Evolutionary conservation across 30 jellyfish, hydroid and myxozoan genomes (phyloP), one percentile per base, ranked within the genome.

Genomic region (Hydractinia echinata): DNA sequence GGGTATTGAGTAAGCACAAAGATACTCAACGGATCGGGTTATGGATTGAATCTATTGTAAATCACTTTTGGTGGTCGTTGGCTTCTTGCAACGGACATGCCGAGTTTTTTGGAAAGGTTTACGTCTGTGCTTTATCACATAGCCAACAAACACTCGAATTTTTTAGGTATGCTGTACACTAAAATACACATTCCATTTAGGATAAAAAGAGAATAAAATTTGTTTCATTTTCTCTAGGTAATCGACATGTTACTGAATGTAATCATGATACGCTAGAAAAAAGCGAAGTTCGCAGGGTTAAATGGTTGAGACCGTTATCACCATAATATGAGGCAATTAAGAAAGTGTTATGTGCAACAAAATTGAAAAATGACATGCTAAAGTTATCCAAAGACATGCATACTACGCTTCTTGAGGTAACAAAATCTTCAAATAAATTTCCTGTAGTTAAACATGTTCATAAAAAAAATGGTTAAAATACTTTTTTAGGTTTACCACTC

Each of bases 41-140:
- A 55, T 82, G 90, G 85, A 53, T 61, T 4, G 62, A 71, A 55
- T 82, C 85, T 73, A 39, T 82, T 51, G 90, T 82, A 71, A 82
- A 82, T 85, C 90, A 82, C 87, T 83, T 68, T 83, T 76, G 60
- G 49, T 77, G 94, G 94, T 84, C 94, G 7, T 50, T 62, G 4
- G 73, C 73, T 5, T 62, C 73, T 6, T 62, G 73, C 10, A 10
- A 10, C 30, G 73, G 73, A 10, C 4, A 10, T 62, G 16, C 73
- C 10, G 10, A 62, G 5, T 62, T 50, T 62, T 62, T 62, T 10
- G 73, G 73, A 62, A 62, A 62, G 73, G 10, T 62, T 62, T 62
- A 62, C 73, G 4, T 62, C 73, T 5, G 73, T 62, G 10, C 73
- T 62, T 62, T 62, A n/a, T 5, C 8, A 62, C 10, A 62, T 62